Conservation (phyloP, 1,140 invertebrate species). For the Drosophila pseudoobscura region DNA sequence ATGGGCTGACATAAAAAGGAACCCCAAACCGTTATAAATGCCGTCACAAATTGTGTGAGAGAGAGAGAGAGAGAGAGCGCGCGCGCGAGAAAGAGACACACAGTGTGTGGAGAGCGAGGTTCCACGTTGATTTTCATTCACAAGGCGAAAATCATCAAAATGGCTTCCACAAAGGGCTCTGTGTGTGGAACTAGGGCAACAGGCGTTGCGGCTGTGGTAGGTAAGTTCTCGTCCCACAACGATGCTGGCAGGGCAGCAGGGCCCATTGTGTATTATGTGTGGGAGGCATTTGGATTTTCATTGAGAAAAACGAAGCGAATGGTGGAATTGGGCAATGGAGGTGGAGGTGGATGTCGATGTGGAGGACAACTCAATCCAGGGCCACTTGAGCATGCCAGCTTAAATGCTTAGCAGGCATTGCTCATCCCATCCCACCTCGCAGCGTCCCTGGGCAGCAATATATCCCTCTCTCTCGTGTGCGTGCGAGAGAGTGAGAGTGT, state of each 20-base stretch:
- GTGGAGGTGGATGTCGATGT: too few relatives aligned
- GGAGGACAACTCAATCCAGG: conserved; percentile 30
- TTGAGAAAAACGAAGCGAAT: conserved; percentile 70
- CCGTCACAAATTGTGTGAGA: conserved; percentile 46
- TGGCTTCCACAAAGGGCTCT: conserved; percentile 60
- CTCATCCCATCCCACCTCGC: background rate
- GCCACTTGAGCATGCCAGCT: conserved; percentile 64
- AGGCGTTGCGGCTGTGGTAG: conserved; percentile 46
- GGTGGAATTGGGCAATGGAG: conserved; percentile 11
- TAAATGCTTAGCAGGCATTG: conserved; percentile 51
- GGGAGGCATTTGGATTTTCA: conserved; percentile 51
- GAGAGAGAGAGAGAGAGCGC: conserved; percentile 1
- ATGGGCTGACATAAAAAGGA: conserved; percentile 20
- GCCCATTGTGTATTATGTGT: conserved; percentile 23
- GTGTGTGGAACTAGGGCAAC: conserved; percentile 75
- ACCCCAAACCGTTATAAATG: conserved; percentile 50
- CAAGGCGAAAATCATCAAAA: conserved; percentile 59
- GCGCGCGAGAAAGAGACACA: conserved; percentile 8
- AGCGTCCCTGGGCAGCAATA: background rate
- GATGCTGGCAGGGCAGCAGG: background rate
- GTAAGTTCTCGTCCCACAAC: conserved; percentile 13
- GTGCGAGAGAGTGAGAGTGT: conserved; percentile 8
- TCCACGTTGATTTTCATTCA: conserved; percentile 65
- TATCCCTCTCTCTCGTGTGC: background rate
- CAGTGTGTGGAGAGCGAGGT: too few relatives aligned